Base-by-base conservation (phyloP, 2,888 invertebrate species). In the Thyatira batis region DNA sequence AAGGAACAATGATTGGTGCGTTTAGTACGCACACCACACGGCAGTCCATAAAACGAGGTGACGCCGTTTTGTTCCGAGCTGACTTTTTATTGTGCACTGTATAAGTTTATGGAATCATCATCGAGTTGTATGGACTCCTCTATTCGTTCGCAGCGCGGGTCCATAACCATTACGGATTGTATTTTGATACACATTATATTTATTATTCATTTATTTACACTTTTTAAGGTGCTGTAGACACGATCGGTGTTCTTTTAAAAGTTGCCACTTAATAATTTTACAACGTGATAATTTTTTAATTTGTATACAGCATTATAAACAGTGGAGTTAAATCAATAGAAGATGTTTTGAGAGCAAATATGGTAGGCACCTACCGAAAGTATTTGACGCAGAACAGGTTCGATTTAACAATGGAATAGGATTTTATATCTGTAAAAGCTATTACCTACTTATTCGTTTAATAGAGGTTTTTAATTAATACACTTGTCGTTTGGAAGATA, bases 71-170 rank as follows among this genome's bases (percentile, higher is more conserved):
- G 89, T 89, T 88, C 82, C 74, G 73, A 84, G 73, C 79, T 78
- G 78, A 73, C 73, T 84, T 89, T 90, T 92, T 91, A 92, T 90
- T 87, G 80, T 85, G 85, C 82, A 89, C 88, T 83, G 86, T 92
- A 91, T 92, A 91, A 77, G 87, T 92, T 92, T 92, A 91, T 92
- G 89, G 91, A 92, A 89, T 90, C 88, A 90, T 89, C 89, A 90
- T 89, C 81, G 84, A 84, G 81, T 85, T 87, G 87, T 89, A 89
- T 90, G 84, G 89, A 90, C 89, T 89, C 79, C 71, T 79, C 83
- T 86, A 87, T 85, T 82, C 80, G 84, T 82, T 83, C 76, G 73
- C 81, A 76, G 80, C 73, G 69, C 64, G 80, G 76, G 89, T 88
- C 85, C 83, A 90, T 89, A 89, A 89, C 85, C 84, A 88, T 89